phyloP scores from a whole-genome alignment of 1,140 invertebrate genomes.

The Drosophila nebulosa region DNA sequence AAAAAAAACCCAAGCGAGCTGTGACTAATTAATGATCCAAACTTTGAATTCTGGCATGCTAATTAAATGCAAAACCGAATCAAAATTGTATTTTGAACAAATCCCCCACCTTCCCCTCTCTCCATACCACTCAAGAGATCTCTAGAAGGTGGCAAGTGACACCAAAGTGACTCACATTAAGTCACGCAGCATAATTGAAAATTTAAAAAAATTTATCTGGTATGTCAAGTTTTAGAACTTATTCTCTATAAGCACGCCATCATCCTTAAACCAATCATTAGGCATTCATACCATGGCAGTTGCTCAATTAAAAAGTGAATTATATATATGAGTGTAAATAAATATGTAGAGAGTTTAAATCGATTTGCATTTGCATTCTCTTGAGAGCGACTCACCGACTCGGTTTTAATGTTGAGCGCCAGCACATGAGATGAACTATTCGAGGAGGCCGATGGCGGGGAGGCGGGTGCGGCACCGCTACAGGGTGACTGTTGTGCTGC shows the following conservation, averaged over 20 bases:
- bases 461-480: constrained; percentile 50
- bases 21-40: constrained; percentile 67
- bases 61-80: constrained; percentile 56
- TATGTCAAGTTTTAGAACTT: background rate
- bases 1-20: constrained; percentile 35
- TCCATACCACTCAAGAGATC: no score
- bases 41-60: constrained; percentile 45
- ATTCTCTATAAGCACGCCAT: background rate
- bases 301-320: constrained; percentile 38
- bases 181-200: constrained; percentile 12
- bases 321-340: background rate
- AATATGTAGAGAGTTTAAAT: background rate
- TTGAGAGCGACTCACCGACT: constrained; percentile 74
- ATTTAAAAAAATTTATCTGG: background rate
- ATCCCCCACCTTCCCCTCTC: no score
- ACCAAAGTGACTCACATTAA: constrained; percentile 10
- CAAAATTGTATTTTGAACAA: no score
- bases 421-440: constrained; percentile 63
- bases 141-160: constrained; percentile 13
- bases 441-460: constrained; percentile 55
- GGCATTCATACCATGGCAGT: constrained; percentile 9
- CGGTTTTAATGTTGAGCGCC: constrained; percentile 79
- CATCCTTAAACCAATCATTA: background rate
- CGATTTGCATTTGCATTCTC: constrained; percentile 26
- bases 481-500: constrained; percentile 43